These are phyloP conservation scores for Lerista edwardsae DNA, from an alignment of 2,797 vertebrate species.

Conservation along the genomic window DNA sequence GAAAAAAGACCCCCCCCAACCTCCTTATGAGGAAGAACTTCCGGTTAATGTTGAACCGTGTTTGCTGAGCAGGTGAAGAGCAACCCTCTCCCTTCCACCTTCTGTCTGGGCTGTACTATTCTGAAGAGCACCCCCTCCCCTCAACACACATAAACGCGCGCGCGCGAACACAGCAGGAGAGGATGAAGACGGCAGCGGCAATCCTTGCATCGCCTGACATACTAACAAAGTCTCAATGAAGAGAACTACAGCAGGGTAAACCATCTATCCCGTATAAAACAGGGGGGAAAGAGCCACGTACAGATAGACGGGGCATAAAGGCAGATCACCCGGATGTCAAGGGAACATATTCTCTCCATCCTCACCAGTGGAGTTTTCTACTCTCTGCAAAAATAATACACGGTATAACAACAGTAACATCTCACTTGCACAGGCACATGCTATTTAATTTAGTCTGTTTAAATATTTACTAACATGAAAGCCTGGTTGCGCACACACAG, in stretches of 20 bases:
- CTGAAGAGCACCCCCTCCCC: not conserved
- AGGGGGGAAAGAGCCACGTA: not conserved
- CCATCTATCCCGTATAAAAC: not conserved
- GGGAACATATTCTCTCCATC: not conserved
- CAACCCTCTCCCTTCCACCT: slow-evolving; percentile 18
- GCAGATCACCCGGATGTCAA: slow-evolving; percentile 32
- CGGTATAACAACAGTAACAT: not conserved
- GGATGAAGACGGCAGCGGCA: not conserved
- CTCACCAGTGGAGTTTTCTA: slow-evolving; percentile 14
- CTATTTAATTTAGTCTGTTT: not conserved
- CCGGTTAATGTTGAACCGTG: slow-evolving; percentile 38
- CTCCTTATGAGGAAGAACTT: slow-evolving; percentile 41
- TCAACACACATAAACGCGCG: not conserved
- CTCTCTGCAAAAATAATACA: not conserved
- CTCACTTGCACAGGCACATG: not conserved
- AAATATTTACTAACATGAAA: not conserved
- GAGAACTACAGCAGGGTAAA: slow-evolving; percentile 14
- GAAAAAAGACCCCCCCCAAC: slow-evolving; percentile 24
- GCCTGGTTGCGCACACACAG: not conserved
- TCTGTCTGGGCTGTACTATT: slow-evolving; percentile 21
- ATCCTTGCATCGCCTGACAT: slow-evolving; percentile 1
- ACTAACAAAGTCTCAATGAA: slow-evolving; percentile 36
- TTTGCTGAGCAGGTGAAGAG: slow-evolving; percentile 37
- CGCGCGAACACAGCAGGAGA: not conserved
- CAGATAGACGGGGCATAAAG: slow-evolving; percentile 1